phyloP scores from a whole-genome alignment of 2,797 vertebrate genomes.

The Stomatorhinus walkeri region DNA sequence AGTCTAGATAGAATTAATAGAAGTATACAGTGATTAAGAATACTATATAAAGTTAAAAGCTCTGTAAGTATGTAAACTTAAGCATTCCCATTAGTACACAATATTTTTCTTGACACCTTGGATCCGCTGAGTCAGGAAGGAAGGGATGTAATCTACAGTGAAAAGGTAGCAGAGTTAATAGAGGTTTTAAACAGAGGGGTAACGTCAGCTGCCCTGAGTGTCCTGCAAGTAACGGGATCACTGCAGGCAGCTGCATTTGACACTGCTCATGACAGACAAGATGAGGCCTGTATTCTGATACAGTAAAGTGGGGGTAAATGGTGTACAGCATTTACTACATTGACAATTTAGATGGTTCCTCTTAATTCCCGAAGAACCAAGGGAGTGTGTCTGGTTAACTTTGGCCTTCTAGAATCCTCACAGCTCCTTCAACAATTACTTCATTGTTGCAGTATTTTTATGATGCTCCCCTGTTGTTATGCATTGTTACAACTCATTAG shows the following conservation, averaged over 20 bases:
- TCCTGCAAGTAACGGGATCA: not conserved
- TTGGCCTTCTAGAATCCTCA: not conserved
- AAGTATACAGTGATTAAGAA: not conserved
- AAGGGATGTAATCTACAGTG: not conserved
- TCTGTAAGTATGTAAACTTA: not conserved
- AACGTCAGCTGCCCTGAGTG: not conserved
- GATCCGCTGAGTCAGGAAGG: not conserved
- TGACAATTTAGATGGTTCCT: not conserved
- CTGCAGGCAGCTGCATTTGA: not conserved
- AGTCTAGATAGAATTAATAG: not conserved
- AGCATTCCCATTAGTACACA: not conserved
- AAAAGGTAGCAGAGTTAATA: not conserved
- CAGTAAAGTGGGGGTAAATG: not conserved
- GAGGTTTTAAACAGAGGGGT: not conserved
- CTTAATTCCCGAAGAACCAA: not conserved
- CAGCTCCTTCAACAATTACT: not conserved
- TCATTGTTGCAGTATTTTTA: conserved; percentile 11
- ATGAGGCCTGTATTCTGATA: not conserved
- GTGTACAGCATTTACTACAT: not conserved
- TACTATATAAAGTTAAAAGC: not conserved
- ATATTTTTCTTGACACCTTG: not conserved
- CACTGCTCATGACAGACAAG: not conserved
- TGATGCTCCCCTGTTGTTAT: conserved; percentile 1
- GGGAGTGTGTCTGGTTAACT: not conserved
- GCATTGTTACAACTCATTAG: conserved; percentile 7